phyloP scores from a whole-genome alignment of 2,797 vertebrate genomes.

The Eupleurogrammus muticus region DNA sequence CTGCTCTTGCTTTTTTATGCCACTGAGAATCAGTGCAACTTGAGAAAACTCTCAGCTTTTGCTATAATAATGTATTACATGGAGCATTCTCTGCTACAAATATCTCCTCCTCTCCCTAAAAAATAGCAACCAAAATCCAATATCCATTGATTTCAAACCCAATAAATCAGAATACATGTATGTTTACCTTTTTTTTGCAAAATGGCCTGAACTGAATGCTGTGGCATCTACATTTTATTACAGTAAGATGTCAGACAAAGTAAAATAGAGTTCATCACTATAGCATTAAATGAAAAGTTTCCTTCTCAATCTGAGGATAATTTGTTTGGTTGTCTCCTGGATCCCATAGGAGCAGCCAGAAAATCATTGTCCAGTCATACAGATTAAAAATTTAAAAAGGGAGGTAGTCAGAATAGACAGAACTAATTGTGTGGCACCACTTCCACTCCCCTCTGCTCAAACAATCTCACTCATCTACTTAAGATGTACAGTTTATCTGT shows the following conservation, averaged over 20 bases:
- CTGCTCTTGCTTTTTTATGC: constrained; percentile 1
- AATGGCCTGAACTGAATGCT: neutral
- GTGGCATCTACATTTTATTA: neutral
- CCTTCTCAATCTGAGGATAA: too few relatives aligned
- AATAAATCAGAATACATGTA: neutral
- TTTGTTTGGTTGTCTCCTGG: too few relatives aligned
- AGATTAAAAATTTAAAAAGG: too few relatives aligned
- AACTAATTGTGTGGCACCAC: too few relatives aligned
- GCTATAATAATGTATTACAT: neutral
- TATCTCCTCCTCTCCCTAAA: neutral
- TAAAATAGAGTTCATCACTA: neutral
- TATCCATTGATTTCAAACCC: neutral
- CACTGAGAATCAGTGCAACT: neutral
- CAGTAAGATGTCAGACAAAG: neutral
- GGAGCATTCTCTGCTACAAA: neutral
- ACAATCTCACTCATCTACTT: too few relatives aligned
- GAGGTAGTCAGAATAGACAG: too few relatives aligned
- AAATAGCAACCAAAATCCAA: neutral
- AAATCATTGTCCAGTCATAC: too few relatives aligned
- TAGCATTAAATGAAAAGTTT: too few relatives aligned
- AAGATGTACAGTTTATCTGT: too few relatives aligned
- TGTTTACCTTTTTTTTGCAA: too few relatives aligned
- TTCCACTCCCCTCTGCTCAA: too few relatives aligned
- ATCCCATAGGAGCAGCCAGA: too few relatives aligned
- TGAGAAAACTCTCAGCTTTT: neutral